Conservation (phyloP, 1,140 invertebrate species). For the Oncopeltus fasciatus region DNA sequence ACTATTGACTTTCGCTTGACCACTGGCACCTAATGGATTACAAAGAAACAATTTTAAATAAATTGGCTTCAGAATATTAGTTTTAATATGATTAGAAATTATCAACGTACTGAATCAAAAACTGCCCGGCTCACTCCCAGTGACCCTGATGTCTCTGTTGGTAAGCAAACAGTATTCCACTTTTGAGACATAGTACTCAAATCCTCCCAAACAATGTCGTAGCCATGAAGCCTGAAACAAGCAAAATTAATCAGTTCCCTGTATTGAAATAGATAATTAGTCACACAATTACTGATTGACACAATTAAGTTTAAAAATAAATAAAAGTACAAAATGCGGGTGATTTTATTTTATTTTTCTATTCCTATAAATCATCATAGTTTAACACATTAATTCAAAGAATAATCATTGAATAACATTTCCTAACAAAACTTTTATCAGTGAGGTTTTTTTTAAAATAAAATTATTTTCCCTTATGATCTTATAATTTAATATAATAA, state of each 20-base stretch:
- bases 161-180: conserved; percentile 53
- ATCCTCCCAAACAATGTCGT: conserved; percentile 52
- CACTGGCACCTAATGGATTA: conserved; percentile 20
- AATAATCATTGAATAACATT: too few species aligned
- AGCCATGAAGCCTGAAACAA: conserved; percentile 45
- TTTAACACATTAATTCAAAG: too few species aligned
- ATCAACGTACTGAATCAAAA: conserved; percentile 32
- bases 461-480: too few species aligned
- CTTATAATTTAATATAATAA: too few species aligned
- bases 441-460: too few species aligned
- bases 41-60: not conserved
- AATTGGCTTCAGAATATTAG: not conserved
- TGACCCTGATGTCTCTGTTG: conserved; percentile 51
- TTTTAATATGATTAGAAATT: not conserved
- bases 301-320: too few species aligned
- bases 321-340: too few species aligned
- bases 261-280: too few species aligned
- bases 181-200: conserved; percentile 46
- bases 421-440: too few species aligned
- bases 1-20: conserved; percentile 22
- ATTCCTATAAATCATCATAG: too few species aligned
- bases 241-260: not conserved
- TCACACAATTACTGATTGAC: too few species aligned
- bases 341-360: too few species aligned
- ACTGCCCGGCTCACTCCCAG: conserved; percentile 63